Percentiles rank a stretch among this genome's conserved stretches.
Evolutionary conservation across 92 coral and sea anemone species (phyloP).

Genomic region (Epizoanthus fatuus): DNA sequence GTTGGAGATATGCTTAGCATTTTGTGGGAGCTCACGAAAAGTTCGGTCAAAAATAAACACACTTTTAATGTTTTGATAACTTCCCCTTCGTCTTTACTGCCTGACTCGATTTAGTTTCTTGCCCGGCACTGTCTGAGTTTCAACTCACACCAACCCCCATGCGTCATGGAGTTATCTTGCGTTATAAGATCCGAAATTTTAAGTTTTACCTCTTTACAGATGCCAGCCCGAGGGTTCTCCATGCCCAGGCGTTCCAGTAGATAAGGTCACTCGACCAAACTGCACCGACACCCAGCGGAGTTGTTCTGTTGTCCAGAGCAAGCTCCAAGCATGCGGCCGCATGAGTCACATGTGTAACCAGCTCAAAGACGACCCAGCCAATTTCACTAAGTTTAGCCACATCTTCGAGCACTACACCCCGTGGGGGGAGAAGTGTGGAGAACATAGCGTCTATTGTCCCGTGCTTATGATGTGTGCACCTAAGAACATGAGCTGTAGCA

Average conservation of each 20-base stretch:
- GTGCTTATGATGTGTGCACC: constrained; percentile 16
- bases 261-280: background rate
- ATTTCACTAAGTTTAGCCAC: constrained; percentile 1
- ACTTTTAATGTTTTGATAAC: too few species aligned
- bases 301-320: constrained; percentile 6
- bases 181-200: too few species aligned
- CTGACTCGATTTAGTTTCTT: too few species aligned
- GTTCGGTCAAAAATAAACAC: too few species aligned
- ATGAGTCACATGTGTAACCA: background rate
- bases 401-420: constrained; percentile 24
- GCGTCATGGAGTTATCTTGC: too few species aligned
- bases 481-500: constrained; percentile 9
- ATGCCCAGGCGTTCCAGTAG: background rate
- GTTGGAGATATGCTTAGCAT: too few species aligned
- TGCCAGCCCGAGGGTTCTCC: background rate
- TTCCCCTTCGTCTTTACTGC: too few species aligned
- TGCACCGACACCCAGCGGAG: constrained; percentile 18
- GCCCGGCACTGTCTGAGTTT: too few species aligned
- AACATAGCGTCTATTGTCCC: constrained; percentile 15
- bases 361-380: constrained; percentile 3
- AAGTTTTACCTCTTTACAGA: background rate
- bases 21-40: too few species aligned
- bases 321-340: background rate
- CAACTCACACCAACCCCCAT: too few species aligned
- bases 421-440: constrained; percentile 36